Conservation (phyloP, 2,113 vertebrate genomes). For the Lophotis ruficrista region DNA sequence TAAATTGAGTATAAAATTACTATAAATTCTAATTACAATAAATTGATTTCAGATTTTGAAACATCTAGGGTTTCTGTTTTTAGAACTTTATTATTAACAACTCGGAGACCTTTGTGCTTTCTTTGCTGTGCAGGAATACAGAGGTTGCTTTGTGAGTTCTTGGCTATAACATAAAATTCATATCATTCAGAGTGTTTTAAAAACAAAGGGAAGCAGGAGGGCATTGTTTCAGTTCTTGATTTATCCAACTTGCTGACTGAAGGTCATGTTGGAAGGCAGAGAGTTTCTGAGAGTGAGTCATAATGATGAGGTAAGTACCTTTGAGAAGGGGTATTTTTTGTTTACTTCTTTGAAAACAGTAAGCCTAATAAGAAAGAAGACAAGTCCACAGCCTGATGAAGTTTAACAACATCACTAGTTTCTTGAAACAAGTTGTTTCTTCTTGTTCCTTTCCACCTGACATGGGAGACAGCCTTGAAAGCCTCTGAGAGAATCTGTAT, state of each 20-base stretch:
- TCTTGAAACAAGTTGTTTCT: slow-evolving; percentile 47
- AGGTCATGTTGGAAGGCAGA: slow-evolving; percentile 23
- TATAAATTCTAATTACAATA: no score
- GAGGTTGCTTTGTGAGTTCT: background rate
- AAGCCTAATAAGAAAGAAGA: background rate
- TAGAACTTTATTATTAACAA: background rate
- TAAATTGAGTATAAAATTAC: no score
- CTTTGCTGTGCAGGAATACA: background rate
- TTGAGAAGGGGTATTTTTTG: background rate
- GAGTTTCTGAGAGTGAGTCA: slow-evolving; percentile 16
- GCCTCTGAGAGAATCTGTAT: slow-evolving; percentile 33
- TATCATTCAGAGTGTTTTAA: background rate
- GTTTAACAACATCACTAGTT: background rate
- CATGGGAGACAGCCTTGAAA: slow-evolving; percentile 21
- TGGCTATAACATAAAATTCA: background rate
- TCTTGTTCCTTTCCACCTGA: slow-evolving; percentile 40
- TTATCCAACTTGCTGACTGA: background rate
- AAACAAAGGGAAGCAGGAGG: background rate
- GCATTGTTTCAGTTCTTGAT: slow-evolving; percentile 4
- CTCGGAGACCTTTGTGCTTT: background rate
- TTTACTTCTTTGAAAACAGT: background rate
- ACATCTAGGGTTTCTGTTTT: background rate
- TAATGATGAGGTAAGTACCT: background rate
- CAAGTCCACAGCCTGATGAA: background rate
- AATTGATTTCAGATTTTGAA: background rate